Evolutionary conservation across 1,140 invertebrate genomes (phyloP), one percentile per base, ranked within the genome.

Genomic region (Vanessa tameamea): DNA sequence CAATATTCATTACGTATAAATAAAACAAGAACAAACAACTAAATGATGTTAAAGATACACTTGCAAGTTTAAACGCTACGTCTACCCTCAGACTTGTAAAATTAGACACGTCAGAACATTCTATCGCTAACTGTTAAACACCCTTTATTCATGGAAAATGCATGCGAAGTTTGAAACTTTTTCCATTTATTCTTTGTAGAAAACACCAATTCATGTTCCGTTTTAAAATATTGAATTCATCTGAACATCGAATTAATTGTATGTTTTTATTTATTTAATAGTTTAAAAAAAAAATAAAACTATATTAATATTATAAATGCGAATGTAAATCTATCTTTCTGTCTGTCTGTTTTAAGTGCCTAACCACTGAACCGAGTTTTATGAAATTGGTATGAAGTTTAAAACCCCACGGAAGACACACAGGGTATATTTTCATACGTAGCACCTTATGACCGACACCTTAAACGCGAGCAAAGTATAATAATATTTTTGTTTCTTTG

Each of bases 61-160:
- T 55, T 55, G 12, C 53, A 23, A 37, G 5, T 61, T 15, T 61
- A 61, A 61, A 37, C 31, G 57, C 23, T 59, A 11, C 23, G 55
- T 59, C 31, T 23, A 23, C 15, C 57, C 20, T 3, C 11, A 31
- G 57, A 61, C 57, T 61, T 61, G 57, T 61, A 26, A 67, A 67
- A 55, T 67, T 67, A 50, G n/a, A 43, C 51, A 67, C 48, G 47
- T 47, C 50, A 43, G 31, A 37, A 66, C 23, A 48, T 53, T 66
- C 51, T 67, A 57, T 11, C 53, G 53, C 23, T 57, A 2, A 3
- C 53, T 57, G 31, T 37, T 48, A 69, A 47, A 63, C 69, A 64
- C 15, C 16, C 26, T 57, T 55, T 50, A 57, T 16, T 59, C 31
- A 66, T 51, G 64, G 37, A 55, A 47, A 50, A 51, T 57, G 53